These are phyloP conservation scores for Heteractis magnifica DNA, from an alignment of 92 coral and sea anemone species.

Conservation along the genomic window DNA sequence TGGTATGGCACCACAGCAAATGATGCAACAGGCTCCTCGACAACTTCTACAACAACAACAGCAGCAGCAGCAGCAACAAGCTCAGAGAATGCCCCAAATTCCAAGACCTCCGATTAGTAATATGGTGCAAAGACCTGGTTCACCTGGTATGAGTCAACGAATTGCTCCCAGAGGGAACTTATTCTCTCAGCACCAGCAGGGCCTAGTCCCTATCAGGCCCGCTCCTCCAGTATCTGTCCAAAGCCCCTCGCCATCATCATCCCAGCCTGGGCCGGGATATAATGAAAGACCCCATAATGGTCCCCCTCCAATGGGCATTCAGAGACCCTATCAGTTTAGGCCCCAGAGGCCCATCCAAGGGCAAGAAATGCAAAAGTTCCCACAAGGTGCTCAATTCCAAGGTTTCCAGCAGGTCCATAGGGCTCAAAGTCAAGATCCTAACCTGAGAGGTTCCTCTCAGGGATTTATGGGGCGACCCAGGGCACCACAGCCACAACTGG, in stretches of 20 bases:
- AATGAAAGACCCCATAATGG: constrained; percentile 33
- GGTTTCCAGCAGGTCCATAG: constrained; percentile 24
- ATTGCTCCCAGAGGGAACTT: constrained; percentile 23
- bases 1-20: not conserved
- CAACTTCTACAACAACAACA: constrained; percentile 22
- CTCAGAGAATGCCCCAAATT: not conserved
- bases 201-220: constrained; percentile 33
- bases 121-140: constrained; percentile 16
- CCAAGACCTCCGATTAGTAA: not conserved
- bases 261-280: constrained; percentile 42
- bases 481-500: constrained; percentile 25
- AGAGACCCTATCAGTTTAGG: constrained; percentile 29
- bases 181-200: constrained; percentile 24
- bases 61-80: constrained; percentile 5
- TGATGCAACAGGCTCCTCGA: constrained; percentile 11
- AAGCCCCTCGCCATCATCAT: constrained; percentile 31
- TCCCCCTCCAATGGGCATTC: constrained; percentile 21
- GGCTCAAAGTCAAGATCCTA: constrained; percentile 22
- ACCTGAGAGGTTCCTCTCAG: constrained; percentile 11
- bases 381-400: constrained; percentile 28
- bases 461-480: constrained; percentile 20
- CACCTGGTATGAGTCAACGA: constrained; percentile 24
- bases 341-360: constrained; percentile 33
- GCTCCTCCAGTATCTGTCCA: constrained; percentile 34
- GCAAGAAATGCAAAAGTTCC: constrained; percentile 15